Conservation (phyloP, 2,113 vertebrate genomes). For the Polypterus senegalus region DNA sequence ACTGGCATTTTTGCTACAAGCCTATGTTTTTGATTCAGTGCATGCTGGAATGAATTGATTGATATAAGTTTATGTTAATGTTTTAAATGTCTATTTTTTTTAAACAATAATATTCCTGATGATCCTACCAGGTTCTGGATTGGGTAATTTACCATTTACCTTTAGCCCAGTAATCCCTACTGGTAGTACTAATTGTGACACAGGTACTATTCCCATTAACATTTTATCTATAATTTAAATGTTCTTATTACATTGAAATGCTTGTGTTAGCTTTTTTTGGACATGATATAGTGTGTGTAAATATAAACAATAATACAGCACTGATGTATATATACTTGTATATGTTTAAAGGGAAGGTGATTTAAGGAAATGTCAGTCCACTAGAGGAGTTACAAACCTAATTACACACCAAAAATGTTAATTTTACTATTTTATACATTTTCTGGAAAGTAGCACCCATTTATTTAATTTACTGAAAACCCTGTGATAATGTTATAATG, state of each 20-base stretch:
- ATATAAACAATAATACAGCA: no score
- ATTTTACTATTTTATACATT: no score
- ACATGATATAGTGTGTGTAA: no score
- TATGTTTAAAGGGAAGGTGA: no score
- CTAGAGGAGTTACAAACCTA: no score
- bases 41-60: slow-evolving; percentile 38
- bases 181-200: slow-evolving; percentile 94
- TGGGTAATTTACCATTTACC: slow-evolving; percentile 86
- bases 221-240: slow-evolving; percentile 23
- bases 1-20: slow-evolving; percentile 29
- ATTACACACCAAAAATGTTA: no score
- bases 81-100: slow-evolving; percentile 58
- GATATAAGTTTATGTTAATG: slow-evolving; percentile 17
- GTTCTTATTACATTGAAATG: slow-evolving; percentile 5
- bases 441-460: no score
- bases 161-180: slow-evolving; percentile 83
- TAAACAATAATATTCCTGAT: slow-evolving; percentile 57
- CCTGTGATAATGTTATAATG: no score
- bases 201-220: slow-evolving; percentile 69
- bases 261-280: background rate
- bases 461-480: no score
- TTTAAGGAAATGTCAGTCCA: no score
- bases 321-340: no score
- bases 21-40: slow-evolving; percentile 34
- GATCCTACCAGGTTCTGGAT: slow-evolving; percentile 83